Base-by-base conservation (phyloP, 2,888 invertebrate genomes). In the Callinectes sapidus region DNA sequence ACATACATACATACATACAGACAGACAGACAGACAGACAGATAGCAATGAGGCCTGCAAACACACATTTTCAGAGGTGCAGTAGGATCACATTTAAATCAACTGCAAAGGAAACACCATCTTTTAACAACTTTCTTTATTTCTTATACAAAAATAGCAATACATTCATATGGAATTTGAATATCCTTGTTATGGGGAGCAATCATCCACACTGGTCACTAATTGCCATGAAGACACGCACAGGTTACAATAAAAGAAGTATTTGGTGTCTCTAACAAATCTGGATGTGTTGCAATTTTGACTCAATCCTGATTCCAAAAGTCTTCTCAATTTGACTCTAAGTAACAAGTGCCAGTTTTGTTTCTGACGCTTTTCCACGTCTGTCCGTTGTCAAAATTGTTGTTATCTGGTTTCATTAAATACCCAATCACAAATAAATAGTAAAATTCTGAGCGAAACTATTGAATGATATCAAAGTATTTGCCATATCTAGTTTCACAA, bases 121-220 rank as follows among this genome's bases (percentile, higher is more conserved):
- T 28, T 81, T 81, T 18, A 81, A 81, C 35, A 81, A 81, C 81
- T 81, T 81, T 81, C 81, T 81, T 81, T 35, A 81, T 81, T 81
- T 81, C 32, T 35, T 81, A 81, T 81, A 81, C 81, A 81, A 81
- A 81, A 81, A 81, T 81, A 81, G 81, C 81, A 81, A 81, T 81
- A 81, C 81, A 81, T 81, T 81, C 81, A 81, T 81, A 35, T 81
- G 81, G 35, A 81, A 81, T 35, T 81, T 10, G 16, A 81, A 81
- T 35, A 32, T 35, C 35, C 81, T 32, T 35, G 18, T 81, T 28
- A 81, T 81, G 81, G 81, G 28, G 35, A 32, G 32, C 81, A 32
- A 32, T 81, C 81, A 32, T 35, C 81, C 81, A n/a, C 16, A 14
- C 81, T 81, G 28, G 71, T 71, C 71, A 71, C 71, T 28, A 71